Base-by-base conservation (phyloP, 1,140 invertebrate species). In the Caenorhabditis tropicalis region DNA sequence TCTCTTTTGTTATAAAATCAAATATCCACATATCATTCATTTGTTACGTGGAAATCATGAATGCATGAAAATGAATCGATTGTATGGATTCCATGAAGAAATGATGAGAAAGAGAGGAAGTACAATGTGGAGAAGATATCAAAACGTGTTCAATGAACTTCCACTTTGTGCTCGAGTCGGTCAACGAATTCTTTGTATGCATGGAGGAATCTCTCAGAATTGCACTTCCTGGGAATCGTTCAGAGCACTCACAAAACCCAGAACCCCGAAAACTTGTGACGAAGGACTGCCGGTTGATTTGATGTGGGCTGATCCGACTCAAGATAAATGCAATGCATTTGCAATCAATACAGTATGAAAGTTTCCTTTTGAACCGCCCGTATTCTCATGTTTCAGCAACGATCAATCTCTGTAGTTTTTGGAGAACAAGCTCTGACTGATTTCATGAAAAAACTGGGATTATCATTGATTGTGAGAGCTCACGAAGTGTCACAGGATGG, bases 131-230 rank as follows among this genome's bases (percentile, higher is more conserved):
- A 51, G 36, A 43, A 33, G 36, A 19, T 39, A 39, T 46, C 65
- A 74, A 89, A 92, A 92, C 86, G 92, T 92, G 86, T 88, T 88
- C 80, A 84, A 86, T 43, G 84, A 86, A 36, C 79, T 85, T 16
- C 87, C 87, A 1, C 70, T 88, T 0, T 96, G 95, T 70, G 96
- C 95, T 49, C 95, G 96, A 88, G 94, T 95, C 86, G 94, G 95
- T 89, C 94, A 95, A 90, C 95, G 95, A 91, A 95, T 95, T 88
- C 95, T 95, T 91, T 95, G 95, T 91, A 95, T 94, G 92, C 95
- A 95, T 88, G 95, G 95, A 39, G 95, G 95, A 27, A 93, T 95
- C 16, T 95, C 94, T 89, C 95, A 95, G 31, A 94, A 95, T 91
- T 90, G 95, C 36, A 87, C 88, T 31, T 87, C 56, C 86, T 95